These are phyloP conservation scores for Tychaedon coryphoeus DNA, from an alignment of 2,113 vertebrate genomes.

Conservation along the genomic window DNA sequence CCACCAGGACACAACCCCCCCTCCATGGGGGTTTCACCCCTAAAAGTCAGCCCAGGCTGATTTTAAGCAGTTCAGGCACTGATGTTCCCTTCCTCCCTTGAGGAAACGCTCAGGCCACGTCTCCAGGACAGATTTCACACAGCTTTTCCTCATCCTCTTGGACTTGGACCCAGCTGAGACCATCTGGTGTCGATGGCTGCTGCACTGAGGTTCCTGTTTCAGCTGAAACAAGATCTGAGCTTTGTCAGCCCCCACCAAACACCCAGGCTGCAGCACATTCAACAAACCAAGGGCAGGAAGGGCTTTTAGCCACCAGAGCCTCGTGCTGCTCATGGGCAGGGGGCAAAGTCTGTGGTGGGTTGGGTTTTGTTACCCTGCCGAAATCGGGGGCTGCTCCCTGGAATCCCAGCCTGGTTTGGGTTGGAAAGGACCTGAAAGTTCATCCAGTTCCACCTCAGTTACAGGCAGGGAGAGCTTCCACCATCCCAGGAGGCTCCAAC, in stretches of 20 bases:
- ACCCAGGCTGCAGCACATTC: not conserved
- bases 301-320: not conserved
- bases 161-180: not conserved
- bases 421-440: not conserved
- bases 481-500: fast-evolving
- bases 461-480: not conserved
- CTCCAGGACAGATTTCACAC: not conserved
- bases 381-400: not conserved
- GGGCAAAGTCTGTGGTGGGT: not conserved
- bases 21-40: fast-evolving
- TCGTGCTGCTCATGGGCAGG: fast-evolving
- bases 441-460: not conserved
- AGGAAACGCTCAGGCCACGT: not conserved
- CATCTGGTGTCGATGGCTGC: not conserved
- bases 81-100: not conserved
- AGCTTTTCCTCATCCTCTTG: not conserved
- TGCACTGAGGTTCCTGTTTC: not conserved
- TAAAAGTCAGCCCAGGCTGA: not conserved
- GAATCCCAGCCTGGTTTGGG: not conserved
- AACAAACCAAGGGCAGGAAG: not conserved
- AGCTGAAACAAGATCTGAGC: not conserved
- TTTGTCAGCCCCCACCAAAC: not conserved
- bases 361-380: not conserved
- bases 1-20: fast-evolving
- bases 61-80: not conserved